Evolutionary conservation across 2,113 vertebrate species (phyloP).

Genomic region (Rhinichthys klamathensis): DNA sequence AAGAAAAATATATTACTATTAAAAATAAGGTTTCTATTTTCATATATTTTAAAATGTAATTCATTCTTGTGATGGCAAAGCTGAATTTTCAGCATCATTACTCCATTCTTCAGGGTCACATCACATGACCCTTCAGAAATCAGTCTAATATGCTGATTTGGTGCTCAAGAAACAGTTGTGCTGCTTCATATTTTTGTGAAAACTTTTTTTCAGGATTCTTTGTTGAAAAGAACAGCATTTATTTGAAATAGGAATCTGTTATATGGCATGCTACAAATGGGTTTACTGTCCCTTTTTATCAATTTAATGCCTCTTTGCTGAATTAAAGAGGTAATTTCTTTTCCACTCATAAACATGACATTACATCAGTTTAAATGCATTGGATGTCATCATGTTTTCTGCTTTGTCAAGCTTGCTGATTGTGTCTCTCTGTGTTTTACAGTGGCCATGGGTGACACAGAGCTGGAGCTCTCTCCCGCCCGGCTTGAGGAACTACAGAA

Average conservation of each 20-base stretch:
- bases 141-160: not conserved
- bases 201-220: no score
- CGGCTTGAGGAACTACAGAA: constrained; percentile 57
- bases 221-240: not conserved
- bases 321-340: not conserved
- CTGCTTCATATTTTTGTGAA: no score
- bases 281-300: not conserved
- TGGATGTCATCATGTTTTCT: not conserved
- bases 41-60: no score
- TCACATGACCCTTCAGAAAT: not conserved
- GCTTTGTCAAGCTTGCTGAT: not conserved
- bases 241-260: not conserved
- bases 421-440: constrained; percentile 20
- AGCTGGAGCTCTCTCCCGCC: constrained; percentile 67
- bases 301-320: not conserved
- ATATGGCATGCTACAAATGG: not conserved
- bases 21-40: no score
- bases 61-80: not conserved
- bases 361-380: not conserved
- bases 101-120: not conserved
- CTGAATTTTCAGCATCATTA: not conserved
- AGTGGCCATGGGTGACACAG: constrained; percentile 78
- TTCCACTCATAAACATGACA: not conserved
- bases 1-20: no score
- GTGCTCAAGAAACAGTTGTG: not conserved